These are phyloP conservation scores for Porites rus DNA, from an alignment of 92 coral and sea anemone genomes.

Conservation along the genomic window DNA sequence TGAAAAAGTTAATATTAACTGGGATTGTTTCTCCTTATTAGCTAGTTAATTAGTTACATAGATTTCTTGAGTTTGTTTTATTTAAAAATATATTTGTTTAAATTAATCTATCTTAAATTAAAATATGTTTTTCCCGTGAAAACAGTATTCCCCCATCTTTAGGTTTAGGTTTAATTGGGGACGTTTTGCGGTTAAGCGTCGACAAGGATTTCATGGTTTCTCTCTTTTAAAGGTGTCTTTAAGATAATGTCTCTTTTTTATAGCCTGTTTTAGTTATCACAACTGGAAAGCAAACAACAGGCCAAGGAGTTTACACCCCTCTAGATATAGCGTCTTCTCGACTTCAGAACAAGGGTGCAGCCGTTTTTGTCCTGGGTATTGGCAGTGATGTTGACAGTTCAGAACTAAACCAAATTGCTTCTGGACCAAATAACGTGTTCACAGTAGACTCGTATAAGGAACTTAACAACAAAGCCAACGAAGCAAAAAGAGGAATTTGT, in stretches of 20 bases:
- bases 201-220: no score
- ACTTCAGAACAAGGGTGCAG: slow-evolving; percentile 28
- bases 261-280: slow-evolving; percentile 53
- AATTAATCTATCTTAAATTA: no score
- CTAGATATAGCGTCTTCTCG: slow-evolving; percentile 31
- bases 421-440: slow-evolving; percentile 40
- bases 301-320: slow-evolving; percentile 39
- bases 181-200: no score
- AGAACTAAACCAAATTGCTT: slow-evolving; percentile 66
- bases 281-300: slow-evolving; percentile 56
- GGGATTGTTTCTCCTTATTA: no score
- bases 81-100: no score
- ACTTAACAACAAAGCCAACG: slow-evolving; percentile 28
- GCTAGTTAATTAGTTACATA: no score
- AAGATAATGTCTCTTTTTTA: not conserved
- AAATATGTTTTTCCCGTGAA: no score
- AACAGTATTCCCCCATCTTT: no score
- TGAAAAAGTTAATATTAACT: no score
- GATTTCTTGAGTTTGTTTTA: no score
- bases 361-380: slow-evolving; percentile 65
- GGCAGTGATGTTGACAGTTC: slow-evolving; percentile 39
- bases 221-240: no score
- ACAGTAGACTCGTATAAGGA: slow-evolving; percentile 62
- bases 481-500: slow-evolving; percentile 52
- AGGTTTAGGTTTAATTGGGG: no score